Conservation (phyloP, 2,888 invertebrate genomes). For the Branchinecta sandiegonensis region DNA sequence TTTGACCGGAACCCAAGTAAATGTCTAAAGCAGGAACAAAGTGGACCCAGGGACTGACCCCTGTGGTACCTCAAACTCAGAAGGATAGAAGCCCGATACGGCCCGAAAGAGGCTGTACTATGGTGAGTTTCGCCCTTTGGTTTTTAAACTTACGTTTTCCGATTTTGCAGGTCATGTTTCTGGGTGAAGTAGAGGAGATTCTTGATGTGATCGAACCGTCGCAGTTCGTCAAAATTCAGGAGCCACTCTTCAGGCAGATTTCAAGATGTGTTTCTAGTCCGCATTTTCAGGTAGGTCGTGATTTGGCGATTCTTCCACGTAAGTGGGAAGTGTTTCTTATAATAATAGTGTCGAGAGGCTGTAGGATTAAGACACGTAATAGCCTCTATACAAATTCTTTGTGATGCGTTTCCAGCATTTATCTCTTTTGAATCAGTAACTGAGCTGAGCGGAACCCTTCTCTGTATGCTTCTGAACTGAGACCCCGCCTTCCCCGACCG, state of each 20-base stretch:
- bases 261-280: slow-evolving; percentile 98
- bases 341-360: too few relatives aligned
- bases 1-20: neutral
- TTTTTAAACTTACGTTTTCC: slow-evolving; percentile 23
- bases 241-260: slow-evolving; percentile 93
- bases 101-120: too few relatives aligned
- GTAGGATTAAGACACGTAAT: too few relatives aligned
- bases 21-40: neutral
- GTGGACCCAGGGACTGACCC: too few relatives aligned
- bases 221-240: slow-evolving; percentile 97
- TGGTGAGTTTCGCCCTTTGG: too few relatives aligned
- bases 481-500: too few relatives aligned
- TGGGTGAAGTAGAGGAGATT: slow-evolving; percentile 98
- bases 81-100: neutral
- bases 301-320: neutral
- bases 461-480: too few relatives aligned
- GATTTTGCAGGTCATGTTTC: slow-evolving; percentile 76
- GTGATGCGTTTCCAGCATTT: too few relatives aligned
- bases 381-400: too few relatives aligned
- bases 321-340: too few relatives aligned
- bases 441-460: too few relatives aligned
- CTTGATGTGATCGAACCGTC: slow-evolving; percentile 98
- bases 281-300: slow-evolving; percentile 83
- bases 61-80: neutral
- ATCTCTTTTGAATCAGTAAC: too few relatives aligned